phyloP scores from a whole-genome alignment of 92 coral and sea anemone species.

The Desmophyllum pertusum region DNA sequence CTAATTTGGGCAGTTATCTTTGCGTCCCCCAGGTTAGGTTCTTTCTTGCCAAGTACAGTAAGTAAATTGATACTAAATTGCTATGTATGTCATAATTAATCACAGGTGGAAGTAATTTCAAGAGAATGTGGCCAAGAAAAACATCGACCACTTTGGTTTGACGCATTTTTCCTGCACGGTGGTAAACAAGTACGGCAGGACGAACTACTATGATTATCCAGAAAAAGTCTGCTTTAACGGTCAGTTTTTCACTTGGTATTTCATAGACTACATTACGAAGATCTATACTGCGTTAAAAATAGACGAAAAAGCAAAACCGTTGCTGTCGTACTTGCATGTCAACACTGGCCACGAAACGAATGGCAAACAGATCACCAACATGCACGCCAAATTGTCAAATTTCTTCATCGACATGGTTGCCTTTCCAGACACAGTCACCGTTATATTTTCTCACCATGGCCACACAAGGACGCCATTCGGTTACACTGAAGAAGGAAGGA shows the following conservation, averaged over 20 bases:
- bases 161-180: constrained; percentile 75
- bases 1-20: no score
- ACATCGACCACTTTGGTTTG: constrained; percentile 64
- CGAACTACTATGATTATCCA: constrained; percentile 67
- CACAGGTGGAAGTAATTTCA: constrained; percentile 66
- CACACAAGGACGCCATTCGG: not conserved
- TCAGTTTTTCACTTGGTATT: constrained; percentile 57
- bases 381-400: constrained; percentile 62
- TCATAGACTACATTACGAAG: constrained; percentile 47
- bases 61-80: no score
- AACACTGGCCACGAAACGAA: constrained; percentile 69
- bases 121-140: constrained; percentile 35
- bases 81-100: no score
- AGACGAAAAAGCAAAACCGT: constrained; percentile 35
- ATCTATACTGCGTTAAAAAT: constrained; percentile 17
- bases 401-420: constrained; percentile 46
- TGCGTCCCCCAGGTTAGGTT: no score
- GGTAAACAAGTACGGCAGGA: constrained; percentile 40
- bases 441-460: not conserved
- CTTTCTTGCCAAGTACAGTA: no score
- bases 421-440: not conserved
- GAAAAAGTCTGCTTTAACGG: constrained; percentile 67
- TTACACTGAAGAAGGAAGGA: constrained; percentile 21
- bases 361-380: constrained; percentile 65
- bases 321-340: constrained; percentile 65